phyloP scores from a whole-genome alignment of 2,797 vertebrate species.

The Falco concolor region DNA sequence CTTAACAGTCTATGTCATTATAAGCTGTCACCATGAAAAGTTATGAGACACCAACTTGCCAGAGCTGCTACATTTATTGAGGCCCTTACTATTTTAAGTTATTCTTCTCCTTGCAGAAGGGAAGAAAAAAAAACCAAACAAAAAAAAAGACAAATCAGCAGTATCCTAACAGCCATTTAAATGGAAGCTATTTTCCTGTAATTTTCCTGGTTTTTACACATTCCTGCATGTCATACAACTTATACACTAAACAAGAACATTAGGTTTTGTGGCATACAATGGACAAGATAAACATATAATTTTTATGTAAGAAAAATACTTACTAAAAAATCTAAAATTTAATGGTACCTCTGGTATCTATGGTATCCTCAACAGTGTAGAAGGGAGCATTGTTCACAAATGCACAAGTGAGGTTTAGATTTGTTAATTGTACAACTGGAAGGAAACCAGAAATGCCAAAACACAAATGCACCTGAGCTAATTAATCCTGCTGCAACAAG shows the following conservation, averaged over 20 bases:
- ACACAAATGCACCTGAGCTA: neutral
- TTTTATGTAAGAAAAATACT: neutral
- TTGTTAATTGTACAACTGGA: neutral
- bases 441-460: neutral
- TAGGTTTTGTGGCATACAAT: neutral
- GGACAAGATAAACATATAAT: neutral
- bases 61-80: conserved; percentile 17
- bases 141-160: neutral
- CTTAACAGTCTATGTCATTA: conserved; percentile 44
- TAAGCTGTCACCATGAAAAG: conserved; percentile 44
- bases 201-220: neutral
- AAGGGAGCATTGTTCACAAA: neutral
- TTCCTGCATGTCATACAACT: neutral
- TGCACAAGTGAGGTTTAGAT: neutral
- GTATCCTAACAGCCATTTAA: neutral
- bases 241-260: neutral
- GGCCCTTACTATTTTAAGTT: neutral
- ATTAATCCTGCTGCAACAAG: neutral
- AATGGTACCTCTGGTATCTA: too few relatives aligned
- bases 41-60: conserved; percentile 29
- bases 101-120: neutral
- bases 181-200: neutral
- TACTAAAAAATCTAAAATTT: neutral
- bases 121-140: neutral
- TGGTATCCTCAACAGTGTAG: neutral